Percentiles rank a stretch among this genome's conserved stretches.
Evolutionary conservation across 1,140 invertebrate species (phyloP).

Genomic region (Parasteatoda tepidariorum): DNA sequence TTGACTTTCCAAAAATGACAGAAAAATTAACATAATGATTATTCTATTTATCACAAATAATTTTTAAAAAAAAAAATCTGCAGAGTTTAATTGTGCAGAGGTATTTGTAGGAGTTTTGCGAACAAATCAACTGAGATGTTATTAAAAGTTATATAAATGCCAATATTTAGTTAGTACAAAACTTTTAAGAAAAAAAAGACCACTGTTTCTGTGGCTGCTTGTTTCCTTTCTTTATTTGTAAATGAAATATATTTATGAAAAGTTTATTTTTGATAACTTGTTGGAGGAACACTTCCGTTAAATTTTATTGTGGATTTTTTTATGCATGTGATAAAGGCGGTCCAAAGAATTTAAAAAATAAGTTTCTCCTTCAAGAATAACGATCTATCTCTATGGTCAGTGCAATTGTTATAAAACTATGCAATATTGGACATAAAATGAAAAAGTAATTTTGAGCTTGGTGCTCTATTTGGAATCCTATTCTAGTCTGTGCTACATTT

Average conservation of each 20-base stretch:
- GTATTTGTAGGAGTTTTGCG: not conserved
- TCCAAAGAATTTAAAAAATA: not conserved
- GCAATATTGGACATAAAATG: not conserved
- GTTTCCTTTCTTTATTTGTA: slow-evolving; percentile 4
- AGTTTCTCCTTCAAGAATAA: not conserved
- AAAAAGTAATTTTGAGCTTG: not conserved
- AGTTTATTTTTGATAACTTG: slow-evolving; percentile 56
- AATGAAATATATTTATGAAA: slow-evolving; percentile 38
- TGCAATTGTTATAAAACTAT: not conserved
- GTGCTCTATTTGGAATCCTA: not conserved
- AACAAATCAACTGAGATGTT: not conserved
- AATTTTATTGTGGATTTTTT: slow-evolving; percentile 3
- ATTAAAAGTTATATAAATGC: not conserved
- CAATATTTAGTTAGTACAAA: slow-evolving; percentile 42
- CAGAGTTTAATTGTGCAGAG: not conserved
- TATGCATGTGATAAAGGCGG: not conserved
- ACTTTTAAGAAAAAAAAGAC: too few species aligned
- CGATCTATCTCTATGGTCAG: not conserved
- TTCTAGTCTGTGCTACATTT: not conserved
- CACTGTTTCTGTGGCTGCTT: not conserved
- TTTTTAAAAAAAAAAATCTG: not conserved
- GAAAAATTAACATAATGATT: not conserved
- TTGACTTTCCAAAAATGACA: too few species aligned
- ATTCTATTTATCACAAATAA: not conserved
- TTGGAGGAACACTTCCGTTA: slow-evolving; percentile 40